Base-by-base conservation (phyloP, 2,797 vertebrate genomes). In the Enteromius anoplus region DNA sequence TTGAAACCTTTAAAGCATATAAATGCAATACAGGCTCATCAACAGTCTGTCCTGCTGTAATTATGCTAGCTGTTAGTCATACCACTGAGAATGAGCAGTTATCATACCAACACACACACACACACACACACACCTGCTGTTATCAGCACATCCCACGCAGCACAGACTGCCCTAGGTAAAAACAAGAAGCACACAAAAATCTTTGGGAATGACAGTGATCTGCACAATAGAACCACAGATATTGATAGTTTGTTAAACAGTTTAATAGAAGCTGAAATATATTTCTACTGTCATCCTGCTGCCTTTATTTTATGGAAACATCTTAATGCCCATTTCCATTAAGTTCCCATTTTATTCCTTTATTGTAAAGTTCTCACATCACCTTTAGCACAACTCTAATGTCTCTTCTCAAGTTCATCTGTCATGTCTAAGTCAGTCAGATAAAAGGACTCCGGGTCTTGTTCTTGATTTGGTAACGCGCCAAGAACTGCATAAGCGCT, bases 81-180 rank as follows among this genome's bases (percentile, higher is more conserved):
- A 34, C 51, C 55, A 75, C 64, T 75, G 85, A 88, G 69, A 87
- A 69, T 69, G 64, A 75, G 45, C 66, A 83, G 32, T 58, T 29
- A 77, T 86, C 85, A 90, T 82, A 85, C 68, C 75, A 0, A 75
- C 49, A 73, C 70, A 32, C 45, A 32, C 66, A n/a, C 21, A 42
- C 37, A 32, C 29, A 85, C 66, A 87, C 80, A 88, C 68, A 86
- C 73, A 86, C 73, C 81, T 83, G 76, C 80, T 85, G 65, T 87
- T 86, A 89, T 82, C 81, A 84, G 89, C 82, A 87, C 86, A 84
- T 77, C 79, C 82, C 70, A 87, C 84, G 29, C 75, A 86, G 49
- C 80, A 23, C 78, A 87, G 51, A 17, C 69, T 66, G 62, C 55
- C 64, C 37, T 69, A 77, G 53, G 79, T 82, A 75, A 70, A 65